Percentiles rank a stretch among this genome's conserved stretches.
Conservation (phyloP, 1,140 invertebrate genomes). For the Acromyrmex charruanus region DNA sequence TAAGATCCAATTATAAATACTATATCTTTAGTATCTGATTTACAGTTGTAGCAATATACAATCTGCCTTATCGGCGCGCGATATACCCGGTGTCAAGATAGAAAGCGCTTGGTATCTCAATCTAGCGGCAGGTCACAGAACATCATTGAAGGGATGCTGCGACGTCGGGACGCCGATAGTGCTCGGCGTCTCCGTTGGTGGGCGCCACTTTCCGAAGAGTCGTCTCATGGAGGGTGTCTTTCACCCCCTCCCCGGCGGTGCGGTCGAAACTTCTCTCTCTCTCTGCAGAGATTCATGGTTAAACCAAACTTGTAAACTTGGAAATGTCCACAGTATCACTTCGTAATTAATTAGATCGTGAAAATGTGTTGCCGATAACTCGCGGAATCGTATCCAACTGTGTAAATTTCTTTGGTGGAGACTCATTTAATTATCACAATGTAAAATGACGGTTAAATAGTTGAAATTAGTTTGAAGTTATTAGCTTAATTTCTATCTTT, state of each 20-base stretch:
- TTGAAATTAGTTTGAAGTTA: neutral
- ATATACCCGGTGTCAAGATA: conserved; percentile 67
- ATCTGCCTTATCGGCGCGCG: conserved; percentile 75
- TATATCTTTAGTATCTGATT: neutral
- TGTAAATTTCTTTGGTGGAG: neutral
- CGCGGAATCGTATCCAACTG: conserved; percentile 5
- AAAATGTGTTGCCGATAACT: conserved; percentile 49
- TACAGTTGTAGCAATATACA: neutral
- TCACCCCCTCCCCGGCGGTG: conserved; percentile 11
- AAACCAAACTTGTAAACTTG: conserved; percentile 40
- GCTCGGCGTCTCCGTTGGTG: conserved; percentile 74
- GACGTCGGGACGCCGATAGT: conserved; percentile 75
- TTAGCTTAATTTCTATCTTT: neutral
- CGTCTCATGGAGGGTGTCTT: neutral
- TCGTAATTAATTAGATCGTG: conserved; percentile 70
- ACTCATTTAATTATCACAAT: conserved; percentile 8
- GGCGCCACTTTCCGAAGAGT: conserved; percentile 76
- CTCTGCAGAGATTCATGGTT: conserved; percentile 6
- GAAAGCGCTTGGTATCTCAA: conserved; percentile 66
- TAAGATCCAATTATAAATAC: no score
- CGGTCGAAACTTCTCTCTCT: neutral
- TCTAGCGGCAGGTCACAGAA: conserved; percentile 70
- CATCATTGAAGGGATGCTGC: conserved; percentile 73
- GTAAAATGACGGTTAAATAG: neutral
- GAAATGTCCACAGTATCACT: conserved; percentile 30